Base-by-base conservation (phyloP, 2,888 invertebrate genomes). In the Sturmia bella region DNA sequence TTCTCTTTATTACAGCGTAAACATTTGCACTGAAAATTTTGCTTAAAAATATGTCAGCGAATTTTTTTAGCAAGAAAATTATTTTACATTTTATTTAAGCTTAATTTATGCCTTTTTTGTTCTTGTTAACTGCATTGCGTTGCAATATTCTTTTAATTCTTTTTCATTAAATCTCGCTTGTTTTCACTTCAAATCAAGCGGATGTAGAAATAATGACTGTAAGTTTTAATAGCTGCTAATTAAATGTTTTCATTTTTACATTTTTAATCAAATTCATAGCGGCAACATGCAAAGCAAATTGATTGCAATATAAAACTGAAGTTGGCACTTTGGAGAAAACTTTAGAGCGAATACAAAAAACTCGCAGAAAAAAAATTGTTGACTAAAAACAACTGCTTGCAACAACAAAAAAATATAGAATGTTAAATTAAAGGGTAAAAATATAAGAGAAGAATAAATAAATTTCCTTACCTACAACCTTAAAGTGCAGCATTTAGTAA, bases 241-340 rank as follows among this genome's bases (percentile, higher is more conserved):
- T 82, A 82, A 78, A 74, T 78, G 17, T 74, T 78, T 78, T 63
- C 69, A 74, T 81, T 76, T 81, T 75, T 61, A 68, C 76, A 76
- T 69, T 74, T 78, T 74, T 66, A 73, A 77, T 81, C 45, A 66
- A 32, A 37, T 50, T 41, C 19, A 24, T 32, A 45, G 45, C 13
- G 24, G 19, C 6, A 63, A 73, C 81, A 77, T 77, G 81, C 81
- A 72, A 81, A 27, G 11, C 19, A 21, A 17, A 13, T 32, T 48
- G 19, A 45, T 54, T 61, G 50, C 56, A 54, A 41, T 54, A 48
- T 21, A 19, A 52, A 69, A 59, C 57, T 59, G 45, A 48, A 72
- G 75, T 76, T 76, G 75, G 54, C 66, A 76, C 54, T 76, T 66
- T 61, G 15, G 17, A 3, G 27, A 6, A 64, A 24, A 41, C 32